phyloP scores from a whole-genome alignment of 2,888 invertebrate species.

The Chymomyza fuscimana region DNA sequence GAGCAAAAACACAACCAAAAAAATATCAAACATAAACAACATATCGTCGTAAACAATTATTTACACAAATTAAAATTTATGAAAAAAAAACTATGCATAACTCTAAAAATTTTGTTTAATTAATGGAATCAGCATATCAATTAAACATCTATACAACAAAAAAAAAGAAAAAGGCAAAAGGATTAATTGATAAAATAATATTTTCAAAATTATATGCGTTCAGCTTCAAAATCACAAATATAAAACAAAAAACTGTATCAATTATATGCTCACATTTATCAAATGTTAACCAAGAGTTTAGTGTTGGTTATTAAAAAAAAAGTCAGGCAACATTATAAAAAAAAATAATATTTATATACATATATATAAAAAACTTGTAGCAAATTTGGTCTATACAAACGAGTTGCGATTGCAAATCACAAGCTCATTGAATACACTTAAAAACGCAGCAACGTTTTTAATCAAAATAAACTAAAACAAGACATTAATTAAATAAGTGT shows the following conservation, averaged over 20 bases:
- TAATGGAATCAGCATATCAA: slow-evolving; percentile 80
- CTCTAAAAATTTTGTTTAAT: slow-evolving; percentile 59
- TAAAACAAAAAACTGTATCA: slow-evolving; percentile 48
- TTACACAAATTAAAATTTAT: slow-evolving; percentile 36
- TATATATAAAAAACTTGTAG: slow-evolving; percentile 41
- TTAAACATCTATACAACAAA: slow-evolving; percentile 55
- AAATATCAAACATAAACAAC: slow-evolving; percentile 71
- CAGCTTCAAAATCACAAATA: slow-evolving; percentile 18
- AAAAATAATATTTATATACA: slow-evolving; percentile 32
- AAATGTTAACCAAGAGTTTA: slow-evolving; percentile 74
- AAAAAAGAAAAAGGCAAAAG: slow-evolving; percentile 58
- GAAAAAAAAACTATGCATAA: slow-evolving; percentile 4
- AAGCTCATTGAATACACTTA: slow-evolving; percentile 40
- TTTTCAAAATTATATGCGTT: slow-evolving; percentile 25
- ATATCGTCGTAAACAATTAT: slow-evolving; percentile 63
- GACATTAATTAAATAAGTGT: slow-evolving; percentile 72
- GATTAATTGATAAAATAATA: slow-evolving; percentile 31
- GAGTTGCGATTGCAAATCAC: slow-evolving; percentile 71
- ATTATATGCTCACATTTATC: slow-evolving; percentile 55
- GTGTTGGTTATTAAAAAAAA: slow-evolving; percentile 67
- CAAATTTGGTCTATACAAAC: slow-evolving; percentile 59
- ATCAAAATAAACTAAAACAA: slow-evolving; percentile 4
- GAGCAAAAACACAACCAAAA: slow-evolving; percentile 54
- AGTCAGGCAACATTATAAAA: slow-evolving; percentile 18
- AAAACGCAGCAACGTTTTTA: slow-evolving; percentile 29